These are phyloP conservation scores for Carassius auratus DNA, from an alignment of 2,113 vertebrate genomes.

Conservation along the genomic window DNA sequence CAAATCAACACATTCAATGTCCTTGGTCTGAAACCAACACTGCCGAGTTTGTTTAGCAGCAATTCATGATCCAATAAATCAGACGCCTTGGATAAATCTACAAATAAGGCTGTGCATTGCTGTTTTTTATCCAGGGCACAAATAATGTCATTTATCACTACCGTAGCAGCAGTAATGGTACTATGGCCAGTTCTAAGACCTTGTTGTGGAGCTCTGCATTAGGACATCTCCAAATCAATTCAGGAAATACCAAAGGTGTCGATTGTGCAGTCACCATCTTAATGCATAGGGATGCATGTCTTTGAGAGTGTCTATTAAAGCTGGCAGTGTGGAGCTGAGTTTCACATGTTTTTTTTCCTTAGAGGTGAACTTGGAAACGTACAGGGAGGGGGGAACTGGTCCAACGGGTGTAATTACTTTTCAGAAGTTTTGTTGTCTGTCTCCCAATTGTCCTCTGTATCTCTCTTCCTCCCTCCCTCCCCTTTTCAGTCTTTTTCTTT, in stretches of 20 bases:
- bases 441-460: neutral
- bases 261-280: slow-evolving; percentile 58
- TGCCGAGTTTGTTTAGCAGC: no score
- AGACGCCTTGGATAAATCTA: no score
- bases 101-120: no score
- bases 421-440: slow-evolving; percentile 62
- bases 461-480: neutral
- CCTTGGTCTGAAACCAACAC: no score
- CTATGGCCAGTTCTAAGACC: slow-evolving; percentile 52
- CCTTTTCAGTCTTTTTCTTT: neutral
- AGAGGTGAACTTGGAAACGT: slow-evolving; percentile 67
- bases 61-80: no score
- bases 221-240: slow-evolving; percentile 64
- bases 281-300: slow-evolving; percentile 50
- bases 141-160: no score
- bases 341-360: slow-evolving; percentile 46
- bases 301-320: slow-evolving; percentile 39
- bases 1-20: no score
- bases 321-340: slow-evolving; percentile 45
- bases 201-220: slow-evolving; percentile 52
- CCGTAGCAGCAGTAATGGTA: no score
- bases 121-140: no score
- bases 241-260: slow-evolving; percentile 66
- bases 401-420: slow-evolving; percentile 41
- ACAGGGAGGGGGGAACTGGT: slow-evolving; percentile 59